Base-by-base conservation (phyloP, 2,888 invertebrate genomes). In the Belgica antarctica region DNA sequence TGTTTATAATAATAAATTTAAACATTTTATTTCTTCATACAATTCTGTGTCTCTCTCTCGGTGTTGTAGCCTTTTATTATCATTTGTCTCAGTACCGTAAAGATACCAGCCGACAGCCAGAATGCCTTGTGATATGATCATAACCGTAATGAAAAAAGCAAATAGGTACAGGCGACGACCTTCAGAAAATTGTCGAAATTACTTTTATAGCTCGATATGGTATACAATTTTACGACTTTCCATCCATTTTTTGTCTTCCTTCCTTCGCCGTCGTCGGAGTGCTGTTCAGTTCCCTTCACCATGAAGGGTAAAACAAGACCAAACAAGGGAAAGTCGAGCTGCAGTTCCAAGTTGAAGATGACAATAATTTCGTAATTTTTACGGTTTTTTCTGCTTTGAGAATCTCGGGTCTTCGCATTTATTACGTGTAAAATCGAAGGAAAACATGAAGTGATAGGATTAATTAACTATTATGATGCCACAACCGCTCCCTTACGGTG, bases 121-220 rank as follows among this genome's bases (percentile, higher is more conserved):
- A 4, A 46, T 46, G 15, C 17, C 17, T 15, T 28, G 17, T 36
- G 41, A 63, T 63, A 63, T 46, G 47, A 65, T 46, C 27, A 65
- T 46, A 46, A 46, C 19, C 52, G 22, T 52, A 52, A 22, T 52
- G 52, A 52, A 52, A 22, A 4, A 52, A 65, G 22, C 15, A 65
- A 65, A 46, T 46, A 65, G 65, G 36, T 65, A 46, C 46, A 65
- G 25, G 34, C 34, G 63, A 66, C 65, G 65, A 66, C 65, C 65
- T 66, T 66, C 65, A 66, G 63, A 62, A 34, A 41, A 65, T 65
- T 65, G 65, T 65, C 65, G 41, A 41, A 66, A 66, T 66, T 66
- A 66, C 65, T 66, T 66, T 66, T 66, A 66, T 66, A 17, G 47
- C 65, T 47, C 47, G 65, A 66, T 47, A 66, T 47, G 65, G 65